These are phyloP conservation scores for Myotis daubentonii DNA, from an alignment of 2,797 vertebrate species.

Conservation along the genomic window DNA sequence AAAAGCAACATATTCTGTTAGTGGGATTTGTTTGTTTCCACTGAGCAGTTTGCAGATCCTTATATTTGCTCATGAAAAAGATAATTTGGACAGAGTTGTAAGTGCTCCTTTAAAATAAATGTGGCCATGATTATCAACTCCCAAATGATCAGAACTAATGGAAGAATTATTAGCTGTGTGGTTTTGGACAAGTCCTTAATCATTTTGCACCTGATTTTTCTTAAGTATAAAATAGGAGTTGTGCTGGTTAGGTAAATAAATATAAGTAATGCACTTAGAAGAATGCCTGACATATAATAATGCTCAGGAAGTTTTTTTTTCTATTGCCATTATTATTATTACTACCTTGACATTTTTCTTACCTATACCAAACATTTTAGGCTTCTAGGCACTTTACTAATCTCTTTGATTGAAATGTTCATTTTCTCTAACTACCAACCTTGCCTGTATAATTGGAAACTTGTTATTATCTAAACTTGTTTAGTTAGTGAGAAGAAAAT, in stretches of 20 bases:
- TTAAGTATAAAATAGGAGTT: conserved; percentile 23
- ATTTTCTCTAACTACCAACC: neutral
- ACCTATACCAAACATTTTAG: neutral
- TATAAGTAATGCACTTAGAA: neutral
- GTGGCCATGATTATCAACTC: neutral
- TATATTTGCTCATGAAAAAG: neutral
- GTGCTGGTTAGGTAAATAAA: neutral
- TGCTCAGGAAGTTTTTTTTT: neutral
- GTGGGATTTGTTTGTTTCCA: neutral
- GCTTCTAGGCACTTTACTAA: neutral
- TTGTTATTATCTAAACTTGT: conserved; percentile 13
- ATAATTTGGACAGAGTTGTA: neutral
- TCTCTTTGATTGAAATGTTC: neutral
- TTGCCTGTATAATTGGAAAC: neutral
- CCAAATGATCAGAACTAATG: neutral
- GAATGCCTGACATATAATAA: neutral
- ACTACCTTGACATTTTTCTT: conserved; percentile 30
- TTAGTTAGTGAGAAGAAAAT: conserved; percentile 39
- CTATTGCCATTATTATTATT: conserved; percentile 12
- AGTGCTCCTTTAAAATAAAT: neutral
- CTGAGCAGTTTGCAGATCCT: neutral
- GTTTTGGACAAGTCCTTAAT: neutral
- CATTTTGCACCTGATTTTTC: conserved; percentile 30
- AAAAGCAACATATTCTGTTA: neutral
- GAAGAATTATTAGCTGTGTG: neutral